phyloP scores from a whole-genome alignment of 2,888 invertebrate species.

The Eupelmus urozonus region DNA sequence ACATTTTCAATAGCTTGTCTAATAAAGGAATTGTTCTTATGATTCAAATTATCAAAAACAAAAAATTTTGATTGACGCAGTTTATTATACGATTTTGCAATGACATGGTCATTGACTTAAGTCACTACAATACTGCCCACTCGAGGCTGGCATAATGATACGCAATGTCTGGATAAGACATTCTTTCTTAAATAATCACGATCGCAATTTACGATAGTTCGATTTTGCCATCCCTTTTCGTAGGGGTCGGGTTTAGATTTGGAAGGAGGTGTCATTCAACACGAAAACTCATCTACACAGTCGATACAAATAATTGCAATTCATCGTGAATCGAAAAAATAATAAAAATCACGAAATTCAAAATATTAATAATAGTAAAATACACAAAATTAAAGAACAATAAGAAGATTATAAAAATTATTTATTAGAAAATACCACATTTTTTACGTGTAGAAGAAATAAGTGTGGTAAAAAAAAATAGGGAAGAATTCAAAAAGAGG shows the following conservation, averaged over 20 bases:
- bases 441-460: too few species aligned
- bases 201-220: too few species aligned
- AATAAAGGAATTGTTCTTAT: slow-evolving; percentile 19
- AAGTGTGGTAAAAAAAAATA: too few species aligned
- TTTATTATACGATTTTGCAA: slow-evolving; percentile 62
- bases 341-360: slow-evolving; percentile 50
- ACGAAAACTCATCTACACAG: slow-evolving; percentile 75
- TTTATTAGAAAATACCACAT: background rate
- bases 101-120: slow-evolving; percentile 74
- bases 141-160: slow-evolving; percentile 69
- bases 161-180: slow-evolving; percentile 2
- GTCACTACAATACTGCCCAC: slow-evolving; percentile 75
- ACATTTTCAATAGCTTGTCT: too few species aligned
- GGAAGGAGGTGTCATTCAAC: slow-evolving; percentile 72
- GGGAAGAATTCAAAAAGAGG: too few species aligned
- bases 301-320: slow-evolving; percentile 62
- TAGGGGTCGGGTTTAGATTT: slow-evolving; percentile 74
- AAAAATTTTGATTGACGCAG: slow-evolving; percentile 39
- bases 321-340: slow-evolving; percentile 24
- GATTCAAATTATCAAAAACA: background rate
- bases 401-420: background rate
- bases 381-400: slow-evolving; percentile 25
- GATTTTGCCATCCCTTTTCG: slow-evolving; percentile 75
- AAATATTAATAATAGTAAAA: slow-evolving; percentile 41
- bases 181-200: too few species aligned